These are phyloP conservation scores for Pachypsylla venusta DNA, from an alignment of 1,140 invertebrate genomes.

Conservation along the genomic window DNA sequence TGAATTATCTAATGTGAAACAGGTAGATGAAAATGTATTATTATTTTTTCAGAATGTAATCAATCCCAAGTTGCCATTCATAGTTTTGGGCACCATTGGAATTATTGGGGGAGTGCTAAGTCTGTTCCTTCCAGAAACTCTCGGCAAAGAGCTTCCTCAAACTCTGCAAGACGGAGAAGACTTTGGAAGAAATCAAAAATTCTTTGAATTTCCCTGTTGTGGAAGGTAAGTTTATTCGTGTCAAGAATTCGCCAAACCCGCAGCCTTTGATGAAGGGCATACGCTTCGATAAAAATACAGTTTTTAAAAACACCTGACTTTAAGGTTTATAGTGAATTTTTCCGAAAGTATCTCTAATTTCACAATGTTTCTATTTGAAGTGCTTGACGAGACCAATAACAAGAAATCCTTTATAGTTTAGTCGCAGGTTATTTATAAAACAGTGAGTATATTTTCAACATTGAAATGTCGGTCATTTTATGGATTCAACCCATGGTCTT, in stretches of 20 bases:
- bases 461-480: too few relatives aligned
- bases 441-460: too few relatives aligned
- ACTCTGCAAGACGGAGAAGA: slow-evolving; percentile 68
- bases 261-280: background rate
- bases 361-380: background rate
- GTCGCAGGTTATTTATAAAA: too few relatives aligned
- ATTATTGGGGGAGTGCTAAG: slow-evolving; percentile 53
- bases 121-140: slow-evolving; percentile 65
- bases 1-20: too few relatives aligned
- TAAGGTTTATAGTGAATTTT: background rate
- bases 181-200: slow-evolving; percentile 55
- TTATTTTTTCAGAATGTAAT: slow-evolving; percentile 42
- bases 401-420: too few relatives aligned
- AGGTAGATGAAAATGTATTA: too few relatives aligned
- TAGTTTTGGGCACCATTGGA: slow-evolving; percentile 56
- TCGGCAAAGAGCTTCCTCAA: slow-evolving; percentile 64
- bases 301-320: background rate
- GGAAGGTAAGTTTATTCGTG: slow-evolving; percentile 13
- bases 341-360: background rate
- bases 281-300: background rate
- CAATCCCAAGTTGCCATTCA: slow-evolving; percentile 48
- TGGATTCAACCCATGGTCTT: too few relatives aligned
- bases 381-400: too few relatives aligned
- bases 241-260: background rate
- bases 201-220: slow-evolving; percentile 60